Base-by-base conservation (phyloP, 2,113 vertebrate genomes). In the Formicarius rufipectus region DNA sequence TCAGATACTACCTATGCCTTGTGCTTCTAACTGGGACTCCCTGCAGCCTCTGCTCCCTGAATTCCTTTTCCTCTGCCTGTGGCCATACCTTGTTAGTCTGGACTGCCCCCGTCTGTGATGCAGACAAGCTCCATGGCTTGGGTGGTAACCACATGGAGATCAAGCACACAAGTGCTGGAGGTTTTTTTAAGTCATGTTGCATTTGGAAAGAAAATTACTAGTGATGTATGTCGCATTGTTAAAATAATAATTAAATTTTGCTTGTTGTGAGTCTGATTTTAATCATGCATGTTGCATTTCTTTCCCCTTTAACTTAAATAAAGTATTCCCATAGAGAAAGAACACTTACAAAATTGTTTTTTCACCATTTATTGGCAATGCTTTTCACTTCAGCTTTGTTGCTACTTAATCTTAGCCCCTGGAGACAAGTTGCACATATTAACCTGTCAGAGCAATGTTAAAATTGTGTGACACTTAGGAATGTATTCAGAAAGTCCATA, bases 401-500 rank as follows among this genome's bases (percentile, higher is more conserved):
- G 63, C 63, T 91, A 74, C 80, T 93, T 94, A 96, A 85, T 89
- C 50, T 83, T 83, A 83, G 55, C n/a, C 85, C 35, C 90, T 75
- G 49, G 75, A 90, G 92, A 81, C 40, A 94, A 89, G 90, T 86
- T 93, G 68, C 85, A 78, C 60, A 52, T 93, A 95, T 90, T 96
- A 95, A 96, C 85, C 79, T 95, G 93, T 88, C 93, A 95, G 72
- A 88, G 64, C 45, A 90, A 81, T 33, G 84, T 79, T 94, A 93
- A 95, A 96, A 89, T 77, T 84, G 50, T 45, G 25, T 94, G 85
- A 93, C 85, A 72, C 95, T 81, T 63, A 84, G 56, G 73, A 92
- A 91, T 93, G 84, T 93, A 86, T 93, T 94, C 84, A 92, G 35
- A 95, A 95, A 94, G 72, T 81, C 88, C 85, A 92, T 95, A 97